Base-by-base conservation (phyloP, 2,797 vertebrate species). In the Hoplostethus mediterraneus region DNA sequence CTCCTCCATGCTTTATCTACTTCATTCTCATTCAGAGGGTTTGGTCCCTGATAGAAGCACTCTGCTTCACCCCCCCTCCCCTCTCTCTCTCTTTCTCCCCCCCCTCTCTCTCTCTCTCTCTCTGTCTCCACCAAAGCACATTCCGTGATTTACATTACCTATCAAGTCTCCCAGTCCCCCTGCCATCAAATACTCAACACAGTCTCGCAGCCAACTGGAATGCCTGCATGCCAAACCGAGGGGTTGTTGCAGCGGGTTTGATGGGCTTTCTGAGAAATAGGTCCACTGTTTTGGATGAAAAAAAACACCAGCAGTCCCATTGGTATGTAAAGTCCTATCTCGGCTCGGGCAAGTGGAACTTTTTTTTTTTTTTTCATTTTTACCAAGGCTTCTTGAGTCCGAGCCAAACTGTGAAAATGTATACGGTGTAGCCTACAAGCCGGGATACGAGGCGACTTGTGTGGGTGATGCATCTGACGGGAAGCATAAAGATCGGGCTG, bases 21-120 rank as follows among this genome's bases (percentile, higher is more conserved):
- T 87, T 87, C 87, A 89, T 88, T 91, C 73, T 83, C 76, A 89
- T 89, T 91, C 88, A 75, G 75, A 83, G 89, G 87, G 89, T 91
- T 91, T 86, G 84, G 80, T 56, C 77, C 69, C 65, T 77, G 89
- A 92, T 88, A 80, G 80, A 80, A 91, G 83, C 67, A 0, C 83
- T 78, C 72, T 2, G 33, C 75, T 78, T 57, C 42, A 9, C 12
- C 49, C 17, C 33, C 12, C 52, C 2, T 30, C 44, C 44, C 28
- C 9, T 16, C n/a, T 58, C 54, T 58, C 54, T 45, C 51, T 33
- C 52, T 67, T 28, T 55, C 62, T 64, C 62, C 40, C 12, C 28
- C 4, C 13, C 47, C 3, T 42, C 38, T 59, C 28, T 25, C 9
- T 69, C 64, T 31, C 36, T 17, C 65, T 48, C n/a, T 48, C 65